These are phyloP conservation scores for Akabosia matsudoensis DNA, from an alignment of 1,140 invertebrate species.

Conservation along the genomic window DNA sequence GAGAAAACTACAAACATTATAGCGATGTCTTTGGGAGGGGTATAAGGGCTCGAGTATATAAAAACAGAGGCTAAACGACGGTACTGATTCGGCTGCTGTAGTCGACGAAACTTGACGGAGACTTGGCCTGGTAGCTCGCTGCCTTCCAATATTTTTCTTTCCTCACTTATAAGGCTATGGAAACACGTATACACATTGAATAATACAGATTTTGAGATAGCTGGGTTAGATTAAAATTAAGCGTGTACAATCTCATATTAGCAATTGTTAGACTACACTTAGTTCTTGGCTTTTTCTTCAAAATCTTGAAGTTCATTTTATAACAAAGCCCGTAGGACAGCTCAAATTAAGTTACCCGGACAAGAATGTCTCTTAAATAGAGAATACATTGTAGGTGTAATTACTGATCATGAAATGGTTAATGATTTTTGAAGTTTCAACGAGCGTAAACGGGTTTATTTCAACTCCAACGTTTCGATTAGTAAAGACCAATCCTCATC, in stretches of 20 bases:
- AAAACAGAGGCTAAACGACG: not conserved
- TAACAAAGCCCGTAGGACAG: too few relatives aligned
- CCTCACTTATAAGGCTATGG: not conserved
- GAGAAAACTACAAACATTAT: too few relatives aligned
- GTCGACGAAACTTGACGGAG: slow-evolving; percentile 17
- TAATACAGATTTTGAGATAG: too few relatives aligned
- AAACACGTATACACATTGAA: not conserved
- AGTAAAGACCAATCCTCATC: too few relatives aligned
- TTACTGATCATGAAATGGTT: too few relatives aligned
- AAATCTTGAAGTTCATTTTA: not conserved
- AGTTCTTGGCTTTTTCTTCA: not conserved
- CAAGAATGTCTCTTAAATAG: too few relatives aligned
- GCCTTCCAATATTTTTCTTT: not conserved
- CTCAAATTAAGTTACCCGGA: too few relatives aligned
- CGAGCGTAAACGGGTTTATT: too few relatives aligned
- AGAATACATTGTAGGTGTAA: too few relatives aligned
- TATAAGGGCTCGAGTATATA: slow-evolving; percentile 1
- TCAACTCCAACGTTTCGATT: too few relatives aligned
- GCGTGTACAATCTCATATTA: not conserved
- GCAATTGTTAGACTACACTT: not conserved
- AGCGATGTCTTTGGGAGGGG: not conserved
- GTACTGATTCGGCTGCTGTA: not conserved
- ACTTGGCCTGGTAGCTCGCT: not conserved
- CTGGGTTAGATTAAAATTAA: too few relatives aligned
- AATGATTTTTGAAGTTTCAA: too few relatives aligned